phyloP scores from a whole-genome alignment of 2,113 vertebrate genomes.

The Saguinus midas region DNA sequence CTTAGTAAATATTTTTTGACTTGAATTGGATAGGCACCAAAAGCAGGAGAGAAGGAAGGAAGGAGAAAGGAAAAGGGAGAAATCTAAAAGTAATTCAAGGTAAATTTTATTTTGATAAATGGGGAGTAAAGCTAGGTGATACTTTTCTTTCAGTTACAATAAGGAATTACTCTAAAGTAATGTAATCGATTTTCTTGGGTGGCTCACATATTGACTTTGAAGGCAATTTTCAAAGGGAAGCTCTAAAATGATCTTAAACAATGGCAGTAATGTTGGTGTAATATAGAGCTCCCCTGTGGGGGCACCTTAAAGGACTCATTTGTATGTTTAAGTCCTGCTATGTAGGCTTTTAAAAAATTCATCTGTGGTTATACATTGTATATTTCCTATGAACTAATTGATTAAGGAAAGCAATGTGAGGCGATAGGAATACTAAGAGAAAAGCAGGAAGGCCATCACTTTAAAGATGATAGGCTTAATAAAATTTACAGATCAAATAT shows the following conservation, averaged over 20 bases:
- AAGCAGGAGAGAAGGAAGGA: not conserved
- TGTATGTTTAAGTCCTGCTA: slow-evolving; percentile 41
- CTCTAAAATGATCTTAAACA: slow-evolving; percentile 32
- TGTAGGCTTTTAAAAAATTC: slow-evolving; percentile 57
- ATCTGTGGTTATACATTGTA: slow-evolving; percentile 54
- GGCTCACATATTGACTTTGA: slow-evolving; percentile 38
- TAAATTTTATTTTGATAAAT: slow-evolving; percentile 30
- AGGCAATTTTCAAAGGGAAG: slow-evolving; percentile 52
- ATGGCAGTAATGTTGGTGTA: slow-evolving; percentile 13
- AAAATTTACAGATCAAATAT: slow-evolving; percentile 58
- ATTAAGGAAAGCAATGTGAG: slow-evolving; percentile 35
- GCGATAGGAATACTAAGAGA: slow-evolving; percentile 1
- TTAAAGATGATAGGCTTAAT: slow-evolving; percentile 41
- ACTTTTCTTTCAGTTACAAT: not conserved
- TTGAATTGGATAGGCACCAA: not conserved
- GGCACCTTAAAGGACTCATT: slow-evolving; percentile 36
- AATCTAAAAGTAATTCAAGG: not conserved
- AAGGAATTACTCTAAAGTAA: not conserved
- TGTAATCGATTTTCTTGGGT: not conserved
- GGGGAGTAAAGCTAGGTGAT: not conserved
- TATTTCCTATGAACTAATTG: slow-evolving; percentile 63
- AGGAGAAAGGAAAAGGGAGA: not conserved
- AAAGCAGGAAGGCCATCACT: slow-evolving; percentile 8
- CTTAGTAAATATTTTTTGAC: not conserved
- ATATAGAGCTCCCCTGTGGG: slow-evolving; percentile 44